These are phyloP conservation scores for Sialis fuliginosa DNA, from an alignment of 2,888 invertebrate species.

Conservation along the genomic window DNA sequence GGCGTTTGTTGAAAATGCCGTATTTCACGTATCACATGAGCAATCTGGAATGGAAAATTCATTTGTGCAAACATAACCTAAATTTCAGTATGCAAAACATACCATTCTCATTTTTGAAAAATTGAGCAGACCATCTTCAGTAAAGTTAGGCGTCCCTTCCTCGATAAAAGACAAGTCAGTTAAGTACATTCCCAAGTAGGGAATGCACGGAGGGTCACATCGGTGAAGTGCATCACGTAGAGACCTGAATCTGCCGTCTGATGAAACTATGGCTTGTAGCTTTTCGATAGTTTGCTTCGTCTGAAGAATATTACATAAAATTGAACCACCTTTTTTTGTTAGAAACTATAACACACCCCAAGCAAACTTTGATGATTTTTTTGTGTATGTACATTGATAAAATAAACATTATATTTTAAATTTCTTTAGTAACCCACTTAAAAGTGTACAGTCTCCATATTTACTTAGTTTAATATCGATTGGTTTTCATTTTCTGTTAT, in stretches of 20 bases:
- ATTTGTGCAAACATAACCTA: background rate
- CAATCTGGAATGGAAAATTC: slow-evolving; percentile 43
- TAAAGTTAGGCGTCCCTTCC: slow-evolving; percentile 81
- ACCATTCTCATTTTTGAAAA: slow-evolving; percentile 95
- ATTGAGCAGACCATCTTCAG: slow-evolving; percentile 73
- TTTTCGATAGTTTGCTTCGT: slow-evolving; percentile 76
- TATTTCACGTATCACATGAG: slow-evolving; percentile 82
- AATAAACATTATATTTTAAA: no score
- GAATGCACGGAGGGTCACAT: slow-evolving; percentile 78
- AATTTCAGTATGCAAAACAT: slow-evolving; percentile 13
- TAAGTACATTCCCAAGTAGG: slow-evolving; percentile 75
- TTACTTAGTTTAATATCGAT: no score
- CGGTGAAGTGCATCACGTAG: slow-evolving; percentile 74
- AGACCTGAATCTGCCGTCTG: slow-evolving; percentile 75
- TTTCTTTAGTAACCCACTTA: no score
- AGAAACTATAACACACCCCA: background rate
- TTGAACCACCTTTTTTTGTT: background rate
- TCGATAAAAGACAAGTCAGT: slow-evolving; percentile 86
- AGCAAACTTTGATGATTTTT: background rate
- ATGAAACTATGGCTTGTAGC: slow-evolving; percentile 70
- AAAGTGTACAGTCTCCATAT: no score
- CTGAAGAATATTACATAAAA: slow-evolving; percentile 28
- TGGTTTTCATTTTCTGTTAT: no score
- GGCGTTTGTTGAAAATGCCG: slow-evolving; percentile 81
- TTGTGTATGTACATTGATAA: no score